Base-by-base conservation (phyloP, 2,797 vertebrate genomes). In the Psittacula echo region DNA sequence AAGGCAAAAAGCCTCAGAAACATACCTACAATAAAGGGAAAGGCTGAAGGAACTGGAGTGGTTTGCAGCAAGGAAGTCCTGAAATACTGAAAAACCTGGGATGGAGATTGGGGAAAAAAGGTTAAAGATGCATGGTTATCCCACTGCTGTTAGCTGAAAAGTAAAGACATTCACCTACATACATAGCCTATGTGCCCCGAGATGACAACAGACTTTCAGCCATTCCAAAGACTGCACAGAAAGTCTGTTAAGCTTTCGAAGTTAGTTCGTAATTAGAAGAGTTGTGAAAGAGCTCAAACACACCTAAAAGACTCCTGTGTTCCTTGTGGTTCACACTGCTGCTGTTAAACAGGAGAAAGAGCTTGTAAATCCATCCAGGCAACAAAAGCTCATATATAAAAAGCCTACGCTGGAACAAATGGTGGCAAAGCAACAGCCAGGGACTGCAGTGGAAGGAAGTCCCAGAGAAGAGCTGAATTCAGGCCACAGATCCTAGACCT, bases 331-430 rank as follows among this genome's bases (percentile, higher is more conserved):
- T 95, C 58, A 32, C 71, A 73, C 45, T 91, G 60, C 78, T 96
- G 85, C 75, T 94, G 72, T 91, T 84, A 41, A 78, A 89, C 84
- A 85, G 51, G 24, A 89, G 83, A 81, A 92, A 75, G 67, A 93
- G 58, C 79, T 45, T 80, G 61, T 87, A 77, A 92, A 72, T 90
- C 87, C 70, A 61, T 8, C 54, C 76, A 67, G 73, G 84, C 85
- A 93, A 45, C 16, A 54, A 8, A 76, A 86, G 77, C 72, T 84
- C 53, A 56, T 34, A 32, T 37, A 54, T 44, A 7, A 84, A 88
- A 73, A 86, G 48, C 37, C 29, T 30, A 15, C 4, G 11, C 75
- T 83, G 85, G 70, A 91, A 89, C 18, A 84, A 95, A 76, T 12
- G 74, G 87, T 88, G 77, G 58, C 53, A 90, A 74, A 92, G 73